Conservation (phyloP, 1,140 invertebrate genomes). For the Halictus rubicundus region DNA sequence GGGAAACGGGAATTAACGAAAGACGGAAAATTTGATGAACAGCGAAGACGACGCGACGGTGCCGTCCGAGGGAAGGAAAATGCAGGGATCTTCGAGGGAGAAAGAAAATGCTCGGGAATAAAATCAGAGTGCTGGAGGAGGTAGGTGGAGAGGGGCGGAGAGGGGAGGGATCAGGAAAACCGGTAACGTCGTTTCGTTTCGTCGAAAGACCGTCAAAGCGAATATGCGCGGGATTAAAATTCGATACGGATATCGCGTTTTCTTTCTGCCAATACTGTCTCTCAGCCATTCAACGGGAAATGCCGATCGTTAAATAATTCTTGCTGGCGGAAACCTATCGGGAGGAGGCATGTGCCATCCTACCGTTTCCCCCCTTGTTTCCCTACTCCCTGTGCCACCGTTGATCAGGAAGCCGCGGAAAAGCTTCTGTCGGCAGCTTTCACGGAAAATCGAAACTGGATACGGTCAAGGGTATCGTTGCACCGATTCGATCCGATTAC, state of each 20-base stretch:
- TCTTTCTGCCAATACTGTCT: constrained; percentile 22
- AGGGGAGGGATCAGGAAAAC: background rate
- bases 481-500: constrained; percentile 20
- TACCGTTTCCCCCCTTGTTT: too few species aligned
- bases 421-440: background rate
- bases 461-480: constrained; percentile 35
- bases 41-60: too few species aligned
- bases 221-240: constrained; percentile 19
- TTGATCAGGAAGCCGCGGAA: background rate
- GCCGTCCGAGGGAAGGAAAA: too few species aligned
- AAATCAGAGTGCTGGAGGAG: too few species aligned
- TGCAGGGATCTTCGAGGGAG: too few species aligned
- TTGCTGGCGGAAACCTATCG: background rate
- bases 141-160: background rate
- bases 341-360: background rate
- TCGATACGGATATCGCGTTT: constrained; percentile 29
- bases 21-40: too few species aligned
- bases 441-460: constrained; percentile 28
- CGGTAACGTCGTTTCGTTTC: background rate
- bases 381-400: too few species aligned
- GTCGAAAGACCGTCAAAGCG: constrained; percentile 1
- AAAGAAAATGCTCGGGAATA: background rate
- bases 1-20: too few species aligned
- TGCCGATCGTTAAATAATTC: constrained; percentile 36
- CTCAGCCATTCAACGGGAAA: background rate